Conservation (phyloP, 2,888 invertebrate species). For the Zaprionus bogoriensis region DNA sequence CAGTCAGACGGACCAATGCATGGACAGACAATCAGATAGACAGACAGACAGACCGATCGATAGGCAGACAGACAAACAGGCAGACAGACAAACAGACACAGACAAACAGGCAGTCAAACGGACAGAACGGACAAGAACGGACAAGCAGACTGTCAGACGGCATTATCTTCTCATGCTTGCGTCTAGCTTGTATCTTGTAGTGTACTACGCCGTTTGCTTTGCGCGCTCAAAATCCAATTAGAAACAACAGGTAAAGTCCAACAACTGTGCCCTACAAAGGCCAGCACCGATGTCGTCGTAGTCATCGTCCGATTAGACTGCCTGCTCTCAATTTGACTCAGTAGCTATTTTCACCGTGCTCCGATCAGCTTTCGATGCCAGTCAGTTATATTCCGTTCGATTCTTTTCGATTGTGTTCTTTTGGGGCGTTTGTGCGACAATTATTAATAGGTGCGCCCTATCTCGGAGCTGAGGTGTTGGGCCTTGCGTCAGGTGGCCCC, state of each 20-base stretch:
- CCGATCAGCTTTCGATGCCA: too few species aligned
- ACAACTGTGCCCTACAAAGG: slow-evolving; percentile 49
- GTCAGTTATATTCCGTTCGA: too few species aligned
- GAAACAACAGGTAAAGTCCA: slow-evolving; percentile 23
- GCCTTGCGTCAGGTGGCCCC: slow-evolving; percentile 39
- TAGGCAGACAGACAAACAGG: too few species aligned
- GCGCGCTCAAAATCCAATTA: slow-evolving; percentile 51
- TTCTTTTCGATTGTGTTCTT: too few species aligned
- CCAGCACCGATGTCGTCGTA: slow-evolving; percentile 11
- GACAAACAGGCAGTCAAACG: too few species aligned
- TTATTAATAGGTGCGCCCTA: slow-evolving; percentile 51
- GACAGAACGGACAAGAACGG: not conserved
- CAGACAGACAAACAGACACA: too few species aligned
- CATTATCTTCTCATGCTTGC: slow-evolving; percentile 23
- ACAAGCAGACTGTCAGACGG: slow-evolving; percentile 7
- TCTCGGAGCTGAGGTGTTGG: slow-evolving; percentile 11
- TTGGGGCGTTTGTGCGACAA: slow-evolving; percentile 58
- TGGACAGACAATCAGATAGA: too few species aligned
- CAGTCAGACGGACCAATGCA: slow-evolving; percentile 7
- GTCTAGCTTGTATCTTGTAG: slow-evolving; percentile 12
- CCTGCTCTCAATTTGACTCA: slow-evolving; percentile 53
- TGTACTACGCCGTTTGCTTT: slow-evolving; percentile 13
- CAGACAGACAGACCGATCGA: too few species aligned
- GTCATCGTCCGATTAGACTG: slow-evolving; percentile 18
- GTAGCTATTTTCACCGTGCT: slow-evolving; percentile 51